Evolutionary conservation across 1,140 invertebrate species (phyloP), one percentile per base, ranked within the genome.

Genomic region (Drosophila kanapiae): DNA sequence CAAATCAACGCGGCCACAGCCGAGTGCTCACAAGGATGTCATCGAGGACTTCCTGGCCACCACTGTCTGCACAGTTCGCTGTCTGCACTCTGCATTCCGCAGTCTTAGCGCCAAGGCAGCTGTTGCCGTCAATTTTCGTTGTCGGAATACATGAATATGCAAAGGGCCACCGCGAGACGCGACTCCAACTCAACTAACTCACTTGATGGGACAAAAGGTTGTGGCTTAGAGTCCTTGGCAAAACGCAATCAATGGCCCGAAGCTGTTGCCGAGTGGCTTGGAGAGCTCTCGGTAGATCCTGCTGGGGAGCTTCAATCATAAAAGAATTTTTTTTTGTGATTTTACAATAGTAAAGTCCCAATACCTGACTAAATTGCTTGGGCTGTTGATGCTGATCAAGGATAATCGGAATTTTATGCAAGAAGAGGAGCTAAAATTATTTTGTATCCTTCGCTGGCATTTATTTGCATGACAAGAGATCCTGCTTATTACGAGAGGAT

Each of bases 1-100:
- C 78, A 85, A 84, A 84, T 84, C 82, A 84, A 85, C 78, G 64
- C 82, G 59, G 59, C 75, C 61, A 67, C 72, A 67, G 63, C 64
- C 56, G 63, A 82, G 75, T 78, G 42, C 49, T 74, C 59, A 47
- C 74, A 75, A 76, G 67, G 67, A 72, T 72, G 69, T 59, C 69
- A 47, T 59, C 42, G 69, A 72, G 67, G 43, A 72, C 53, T 51
- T 72, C 67, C 67, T 72, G 69, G 62, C 67, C 67, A 37, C 48
- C 67, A 45, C 13, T 68, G 65, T 64, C 59, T 64, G 59, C 13
- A 51, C n/a, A 42, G 40, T 4, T 16, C 40, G 40, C 16, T 3
- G 45, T 18, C 31, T 38, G 18, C 63, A 23, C 33, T 27, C 43
- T 37, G 65, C 40, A 47, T 29, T 48, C 37, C 45, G 53, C 47